Percentiles rank a stretch among this genome's conserved stretches.
These are phyloP conservation scores for Piliocolobus tephrosceles DNA, from an alignment of 2,113 vertebrate genomes.

Conservation along the genomic window DNA sequence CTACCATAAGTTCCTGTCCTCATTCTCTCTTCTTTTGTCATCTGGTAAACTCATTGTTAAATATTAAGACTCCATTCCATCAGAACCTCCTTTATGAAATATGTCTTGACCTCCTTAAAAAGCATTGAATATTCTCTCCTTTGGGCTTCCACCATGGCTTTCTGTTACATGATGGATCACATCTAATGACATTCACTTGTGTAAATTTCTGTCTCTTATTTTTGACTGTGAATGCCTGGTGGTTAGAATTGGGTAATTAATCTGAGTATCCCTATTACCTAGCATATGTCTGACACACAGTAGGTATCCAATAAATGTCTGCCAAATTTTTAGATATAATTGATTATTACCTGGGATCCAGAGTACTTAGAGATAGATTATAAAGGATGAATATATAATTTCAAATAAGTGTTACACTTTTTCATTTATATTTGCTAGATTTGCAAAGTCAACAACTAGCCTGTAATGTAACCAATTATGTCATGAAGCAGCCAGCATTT, in stretches of 20 bases:
- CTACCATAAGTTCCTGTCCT: neutral
- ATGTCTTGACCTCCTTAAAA: neutral
- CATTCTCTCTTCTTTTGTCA: neutral
- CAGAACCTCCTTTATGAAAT: neutral
- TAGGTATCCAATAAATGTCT: neutral
- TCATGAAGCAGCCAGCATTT: constrained; percentile 10
- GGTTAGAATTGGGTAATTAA: neutral
- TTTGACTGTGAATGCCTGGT: neutral
- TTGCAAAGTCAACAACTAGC: constrained; percentile 24
- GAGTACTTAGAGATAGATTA: neutral
- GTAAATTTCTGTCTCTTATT: neutral
- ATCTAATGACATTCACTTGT: neutral
- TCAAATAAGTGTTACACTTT: neutral
- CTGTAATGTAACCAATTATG: constrained; percentile 34
- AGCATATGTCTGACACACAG: neutral
- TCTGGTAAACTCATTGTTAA: neutral
- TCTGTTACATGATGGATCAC: neutral
- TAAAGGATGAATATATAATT: neutral
- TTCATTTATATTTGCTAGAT: constrained; percentile 10
- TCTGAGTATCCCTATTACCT: neutral
- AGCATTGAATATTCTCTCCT: neutral
- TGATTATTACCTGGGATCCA: neutral
- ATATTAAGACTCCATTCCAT: neutral
- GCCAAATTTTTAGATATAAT: neutral
- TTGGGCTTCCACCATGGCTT: neutral